Base-by-base conservation (phyloP, 2,888 invertebrate species). In the Dynastes hyllus region DNA sequence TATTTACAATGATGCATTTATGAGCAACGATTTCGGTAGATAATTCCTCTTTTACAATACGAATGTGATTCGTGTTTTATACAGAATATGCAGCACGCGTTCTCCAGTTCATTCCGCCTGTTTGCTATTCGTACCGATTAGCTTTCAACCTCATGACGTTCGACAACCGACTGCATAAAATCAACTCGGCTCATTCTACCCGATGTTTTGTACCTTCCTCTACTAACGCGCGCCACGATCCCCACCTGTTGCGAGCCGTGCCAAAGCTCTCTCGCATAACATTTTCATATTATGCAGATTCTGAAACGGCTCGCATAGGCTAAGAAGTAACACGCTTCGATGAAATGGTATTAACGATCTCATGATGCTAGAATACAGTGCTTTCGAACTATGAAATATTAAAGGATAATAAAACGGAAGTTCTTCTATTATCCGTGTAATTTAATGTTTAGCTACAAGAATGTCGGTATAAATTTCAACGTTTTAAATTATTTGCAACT, bases 121-220 rank as follows among this genome's bases (percentile, higher is more conserved):
- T 27, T 73, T 61, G n/a, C 8, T 73, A 73, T 40, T 40, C n/a
- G 22, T 58, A 58, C 32, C 55, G 55, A 22, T 22, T 61, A 75
- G 45, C 58, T 45, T 61, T 61, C 27, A 45, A 75, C 58, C 9
- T 58, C 22, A 75, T 61, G 29, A 75, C 73, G 73, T 75, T 75
- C 45, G 50, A 61, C 61, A 75, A 61, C 61, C 61, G 58, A 75
- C 73, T 75, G 50, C 73, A 61, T 75, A 75, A 58, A 73, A 61
- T 75, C 73, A 73, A 22, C 73, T 73, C 37, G 58, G 37, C 40
- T 73, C 73, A 37, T 73, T 73, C 73, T 55, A 45, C 58, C 58
- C 40, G 29, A 58, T 58, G 58, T 73, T 73, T 58, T 58, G 55
- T 58, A 55, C 58, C 40, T 73, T 55, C 58, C 73, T 73, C 73